Evolutionary conservation across 2,113 vertebrate species (phyloP).

Genomic region (Plotosus lineatus): DNA sequence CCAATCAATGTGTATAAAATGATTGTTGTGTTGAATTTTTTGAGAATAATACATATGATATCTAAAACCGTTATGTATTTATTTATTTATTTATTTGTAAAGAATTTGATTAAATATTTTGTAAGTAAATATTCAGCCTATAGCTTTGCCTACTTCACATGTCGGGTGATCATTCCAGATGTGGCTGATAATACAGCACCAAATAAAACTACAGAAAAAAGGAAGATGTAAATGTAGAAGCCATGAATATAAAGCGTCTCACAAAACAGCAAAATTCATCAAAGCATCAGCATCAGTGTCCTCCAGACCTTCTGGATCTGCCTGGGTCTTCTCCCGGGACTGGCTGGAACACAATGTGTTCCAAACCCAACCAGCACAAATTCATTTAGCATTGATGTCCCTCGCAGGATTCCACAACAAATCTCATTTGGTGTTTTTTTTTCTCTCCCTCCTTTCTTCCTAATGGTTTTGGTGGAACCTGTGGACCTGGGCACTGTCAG

Average conservation of each 20-base stretch:
- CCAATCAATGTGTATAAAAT: too few species aligned
- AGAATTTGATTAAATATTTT: too few species aligned
- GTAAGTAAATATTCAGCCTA: too few species aligned
- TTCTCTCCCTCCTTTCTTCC: conserved; percentile 54
- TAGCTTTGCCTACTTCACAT: too few species aligned
- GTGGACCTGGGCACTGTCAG: conserved; percentile 77
- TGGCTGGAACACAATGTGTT: conserved; percentile 42
- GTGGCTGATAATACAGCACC: too few species aligned
- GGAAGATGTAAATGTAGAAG: too few species aligned
- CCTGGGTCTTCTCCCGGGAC: conserved; percentile 26
- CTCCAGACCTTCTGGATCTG: conserved; percentile 30
- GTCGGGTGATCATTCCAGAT: too few species aligned
- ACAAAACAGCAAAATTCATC: conserved; percentile 13
- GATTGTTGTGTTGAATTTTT: not conserved
- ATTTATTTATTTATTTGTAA: not conserved
- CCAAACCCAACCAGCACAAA: conserved; percentile 54
- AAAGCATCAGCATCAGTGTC: conserved; percentile 22
- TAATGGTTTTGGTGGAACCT: conserved; percentile 59
- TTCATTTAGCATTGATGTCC: conserved; percentile 63
- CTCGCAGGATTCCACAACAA: conserved; percentile 66
- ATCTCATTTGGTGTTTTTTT: conserved; percentile 73
- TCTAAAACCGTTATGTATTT: too few species aligned
- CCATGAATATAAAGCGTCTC: not conserved
- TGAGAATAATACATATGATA: not conserved
- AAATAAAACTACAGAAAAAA: not conserved